Evolutionary conservation across 2,888 invertebrate species (phyloP), one percentile per base, ranked within the genome.

Genomic region (Limnephilus rhombicus): DNA sequence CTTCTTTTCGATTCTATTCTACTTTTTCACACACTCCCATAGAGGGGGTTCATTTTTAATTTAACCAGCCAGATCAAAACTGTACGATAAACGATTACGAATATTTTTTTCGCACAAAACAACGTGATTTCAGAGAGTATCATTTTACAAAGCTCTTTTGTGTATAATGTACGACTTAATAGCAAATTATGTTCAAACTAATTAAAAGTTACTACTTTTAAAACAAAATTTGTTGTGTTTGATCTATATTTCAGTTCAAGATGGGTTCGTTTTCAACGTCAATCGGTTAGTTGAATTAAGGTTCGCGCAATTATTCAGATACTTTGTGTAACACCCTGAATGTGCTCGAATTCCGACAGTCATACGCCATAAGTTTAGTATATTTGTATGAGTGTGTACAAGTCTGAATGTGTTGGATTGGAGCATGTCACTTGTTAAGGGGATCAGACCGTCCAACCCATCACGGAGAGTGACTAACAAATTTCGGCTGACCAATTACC

Each of bases 391-490:
- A 49, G 81, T 37, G 90, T 80, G 81, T 37, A 90, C 81, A 29
- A 31, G n/a, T 37, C 24, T 85, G 86, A 82, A 37, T 37, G 37
- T 31, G 87, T 87, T 85, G 86, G 87, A 37, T 37, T 68, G 81
- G 89, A 41, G 83, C 91, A 37, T 89, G 89, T 93, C 93, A 92
- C 93, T 93, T 93, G 93, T 93, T 92, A 91, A 91, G 92, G 92
- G 86, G 93, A 92, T 93, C 93, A 88, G 91, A 85, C 83, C 92
- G 68, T 68, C 68, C 68, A 87, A 87, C 86, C 92, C 92, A 93
- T 93, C 93, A 93, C 90, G 89, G 92, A 92, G 87, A 90, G 93
- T 93, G 93, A 93, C 93, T 92, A 93, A 92, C 93, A 93, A 86
- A 92, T 91, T 93, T 93, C 88, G 91, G 81, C 90, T n/a, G 89